Base-by-base conservation (phyloP, 2,797 vertebrate species). In the Gymnoscopelus microlampas region DNA sequence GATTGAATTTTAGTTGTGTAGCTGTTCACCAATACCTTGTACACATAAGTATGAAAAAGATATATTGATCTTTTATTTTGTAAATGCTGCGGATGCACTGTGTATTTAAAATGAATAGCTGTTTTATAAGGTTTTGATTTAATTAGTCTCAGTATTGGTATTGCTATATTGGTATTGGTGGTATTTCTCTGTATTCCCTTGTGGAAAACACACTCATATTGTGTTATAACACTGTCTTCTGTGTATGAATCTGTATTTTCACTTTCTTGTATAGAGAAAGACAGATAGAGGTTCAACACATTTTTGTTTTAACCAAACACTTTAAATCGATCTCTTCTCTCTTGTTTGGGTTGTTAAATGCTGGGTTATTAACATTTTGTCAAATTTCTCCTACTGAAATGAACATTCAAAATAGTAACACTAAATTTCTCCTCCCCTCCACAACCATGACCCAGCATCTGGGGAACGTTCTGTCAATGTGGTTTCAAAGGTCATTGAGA, bases 211-310 rank as follows among this genome's bases (percentile, higher is more conserved):
- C 60, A 23, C n/a, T 32, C 19, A 35, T 29, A 29, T 44, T 57
- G 29, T 7, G 4, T 29, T 49, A 15, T 29, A 4, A 63, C 6
- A 1, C 71, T 56, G n/a, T 47, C 74, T 70, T 58, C 53, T 73
- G 57, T 78, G 70, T 71, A 73, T 51, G 44, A 63, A 82, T 90
- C 84, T 88, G 68, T 88, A 84, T 88, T 86, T 76, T 11, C 7
- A 60, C 77, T 88, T 84, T 86, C 80, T 53, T 3, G 0, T 48
- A 14, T 58, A 1, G 60, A 77, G 73, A 88, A 87, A 82, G 81
- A 73, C 26, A 80, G 87, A 83, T 75, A 78, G 49, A 83, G 77
- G 8, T 44, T 60, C 71, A 51, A 68, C 71, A 74, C 66, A 53
- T 71, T 66, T 77, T 65, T 56, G 47, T 3, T 54, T 68, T 71